These are phyloP conservation scores for Siniperca obscura DNA, from an alignment of 2,797 vertebrate species.

Conservation along the genomic window DNA sequence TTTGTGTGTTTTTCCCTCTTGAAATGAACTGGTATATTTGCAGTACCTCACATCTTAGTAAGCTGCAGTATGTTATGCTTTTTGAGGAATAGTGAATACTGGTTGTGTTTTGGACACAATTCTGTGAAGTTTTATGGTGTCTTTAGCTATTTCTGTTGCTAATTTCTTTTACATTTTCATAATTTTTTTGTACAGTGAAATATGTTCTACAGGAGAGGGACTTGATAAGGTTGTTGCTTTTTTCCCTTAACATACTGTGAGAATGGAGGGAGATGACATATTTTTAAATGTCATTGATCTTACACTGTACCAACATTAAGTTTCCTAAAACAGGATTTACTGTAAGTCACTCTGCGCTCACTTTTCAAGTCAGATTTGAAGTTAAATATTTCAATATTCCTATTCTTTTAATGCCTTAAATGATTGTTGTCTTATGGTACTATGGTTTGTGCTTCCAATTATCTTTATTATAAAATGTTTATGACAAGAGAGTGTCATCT, in stretches of 20 bases:
- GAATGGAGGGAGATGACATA: conserved; percentile 59
- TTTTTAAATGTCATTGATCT: conserved; percentile 67
- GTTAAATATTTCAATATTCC: conserved; percentile 58
- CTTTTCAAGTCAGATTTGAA: conserved; percentile 57
- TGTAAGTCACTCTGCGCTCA: conserved; percentile 72
- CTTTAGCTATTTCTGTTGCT: conserved; percentile 42
- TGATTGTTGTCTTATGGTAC: conserved; percentile 69
- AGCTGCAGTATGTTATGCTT: conserved; percentile 63
- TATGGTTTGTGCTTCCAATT: conserved; percentile 66
- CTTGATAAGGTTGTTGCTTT: conserved; percentile 47
- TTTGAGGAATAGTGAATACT: conserved; percentile 63
- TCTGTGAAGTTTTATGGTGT: conserved; percentile 75
- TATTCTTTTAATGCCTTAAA: conserved; percentile 52
- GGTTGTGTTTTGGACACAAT: conserved; percentile 67
- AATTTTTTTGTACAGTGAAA: conserved; percentile 58
- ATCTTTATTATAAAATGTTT: conserved; percentile 73
- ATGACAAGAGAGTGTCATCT: conserved; percentile 45
- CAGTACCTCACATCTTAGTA: conserved; percentile 67
- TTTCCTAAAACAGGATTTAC: conserved; percentile 74
- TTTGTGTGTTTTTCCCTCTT: conserved; percentile 42
- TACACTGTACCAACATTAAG: conserved; percentile 79
- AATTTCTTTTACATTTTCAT: conserved; percentile 49
- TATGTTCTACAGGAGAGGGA: conserved; percentile 35
- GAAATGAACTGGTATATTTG: conserved; percentile 62
- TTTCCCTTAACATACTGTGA: conserved; percentile 76